Evolutionary conservation across 2,113 vertebrate species (phyloP).

Genomic region (Oxyura jamaicensis): DNA sequence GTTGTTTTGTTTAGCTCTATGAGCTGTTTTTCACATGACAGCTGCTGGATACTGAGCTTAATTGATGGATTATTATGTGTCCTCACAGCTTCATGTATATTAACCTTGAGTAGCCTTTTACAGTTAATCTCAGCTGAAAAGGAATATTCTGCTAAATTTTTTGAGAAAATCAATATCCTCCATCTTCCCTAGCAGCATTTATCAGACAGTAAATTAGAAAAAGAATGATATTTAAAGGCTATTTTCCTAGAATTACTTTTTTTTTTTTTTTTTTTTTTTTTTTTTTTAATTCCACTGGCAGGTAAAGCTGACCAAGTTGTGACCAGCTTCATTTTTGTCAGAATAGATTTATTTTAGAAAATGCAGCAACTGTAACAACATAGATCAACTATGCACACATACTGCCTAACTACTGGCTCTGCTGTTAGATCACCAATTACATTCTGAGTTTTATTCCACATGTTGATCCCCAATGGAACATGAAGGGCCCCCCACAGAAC

Average conservation of each 20-base stretch:
- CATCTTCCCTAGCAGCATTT: neutral
- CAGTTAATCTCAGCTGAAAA: neutral
- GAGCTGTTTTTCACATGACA: neutral
- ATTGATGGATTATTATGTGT: neutral
- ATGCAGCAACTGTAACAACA: neutral
- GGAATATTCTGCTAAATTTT: neutral
- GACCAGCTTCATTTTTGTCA: neutral
- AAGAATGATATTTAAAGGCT: neutral
- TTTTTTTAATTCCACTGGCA: neutral
- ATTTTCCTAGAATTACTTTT: neutral
- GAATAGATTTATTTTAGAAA: neutral
- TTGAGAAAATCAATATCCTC: neutral
- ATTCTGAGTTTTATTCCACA: neutral
- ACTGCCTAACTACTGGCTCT: neutral
- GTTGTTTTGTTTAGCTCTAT: conserved; percentile 16
- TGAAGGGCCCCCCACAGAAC: neutral
- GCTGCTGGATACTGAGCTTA: conserved; percentile 6
- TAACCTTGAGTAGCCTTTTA: neutral
- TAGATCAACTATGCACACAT: neutral
- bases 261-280: neutral
- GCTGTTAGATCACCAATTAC: neutral
- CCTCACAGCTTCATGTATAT: neutral
- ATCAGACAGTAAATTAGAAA: neutral
- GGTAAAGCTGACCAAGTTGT: neutral
- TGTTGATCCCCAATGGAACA: fast-evolving